A percentile compares a stretch with the other conserved stretches of the same genome.
These are phyloP conservation scores for Selene dorsalis DNA, from an alignment of 2,797 vertebrate species.

Conservation along the genomic window DNA sequence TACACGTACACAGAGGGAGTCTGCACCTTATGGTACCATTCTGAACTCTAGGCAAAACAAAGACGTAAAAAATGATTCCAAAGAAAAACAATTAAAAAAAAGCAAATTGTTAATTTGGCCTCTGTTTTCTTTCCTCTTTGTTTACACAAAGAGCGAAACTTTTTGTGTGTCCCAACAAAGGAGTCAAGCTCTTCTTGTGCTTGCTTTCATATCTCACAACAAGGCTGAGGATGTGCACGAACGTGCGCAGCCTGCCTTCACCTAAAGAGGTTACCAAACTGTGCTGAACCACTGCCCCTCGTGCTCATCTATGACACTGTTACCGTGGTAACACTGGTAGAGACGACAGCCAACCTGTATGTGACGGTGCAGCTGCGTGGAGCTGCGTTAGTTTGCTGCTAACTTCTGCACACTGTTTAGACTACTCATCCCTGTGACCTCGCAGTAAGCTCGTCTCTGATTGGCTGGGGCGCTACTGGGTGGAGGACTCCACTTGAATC, in stretches of 20 bases:
- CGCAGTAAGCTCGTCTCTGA: constrained; percentile 65
- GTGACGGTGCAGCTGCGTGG: constrained; percentile 18
- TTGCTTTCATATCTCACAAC: constrained; percentile 87
- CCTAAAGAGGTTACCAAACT: constrained; percentile 6
- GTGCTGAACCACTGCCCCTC: constrained; percentile 32
- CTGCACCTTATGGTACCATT: constrained; percentile 68
- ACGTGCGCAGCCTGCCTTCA: constrained; percentile 37
- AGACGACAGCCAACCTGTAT: constrained; percentile 34
- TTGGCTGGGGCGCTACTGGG: constrained; percentile 63
- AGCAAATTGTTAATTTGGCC: constrained; percentile 83
- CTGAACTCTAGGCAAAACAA: constrained; percentile 82
- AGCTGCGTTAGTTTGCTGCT: constrained; percentile 47
- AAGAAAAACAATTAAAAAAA: constrained; percentile 75
- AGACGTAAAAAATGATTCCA: constrained; percentile 68
- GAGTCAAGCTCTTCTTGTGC: constrained; percentile 91
- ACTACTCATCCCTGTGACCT: constrained; percentile 39
- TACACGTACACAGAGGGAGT: constrained; percentile 80
- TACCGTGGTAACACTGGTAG: constrained; percentile 28
- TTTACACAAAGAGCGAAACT: constrained; percentile 77
- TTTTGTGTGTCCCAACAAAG: constrained; percentile 76
- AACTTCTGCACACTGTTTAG: constrained; percentile 19
- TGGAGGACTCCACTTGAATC: constrained; percentile 54
- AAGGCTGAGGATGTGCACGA: constrained; percentile 57
- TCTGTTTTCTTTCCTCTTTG: constrained; percentile 53
- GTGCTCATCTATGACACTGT: constrained; percentile 13